Base-by-base conservation (phyloP, 2,113 vertebrate genomes). In the Poicephalus meyeri region DNA sequence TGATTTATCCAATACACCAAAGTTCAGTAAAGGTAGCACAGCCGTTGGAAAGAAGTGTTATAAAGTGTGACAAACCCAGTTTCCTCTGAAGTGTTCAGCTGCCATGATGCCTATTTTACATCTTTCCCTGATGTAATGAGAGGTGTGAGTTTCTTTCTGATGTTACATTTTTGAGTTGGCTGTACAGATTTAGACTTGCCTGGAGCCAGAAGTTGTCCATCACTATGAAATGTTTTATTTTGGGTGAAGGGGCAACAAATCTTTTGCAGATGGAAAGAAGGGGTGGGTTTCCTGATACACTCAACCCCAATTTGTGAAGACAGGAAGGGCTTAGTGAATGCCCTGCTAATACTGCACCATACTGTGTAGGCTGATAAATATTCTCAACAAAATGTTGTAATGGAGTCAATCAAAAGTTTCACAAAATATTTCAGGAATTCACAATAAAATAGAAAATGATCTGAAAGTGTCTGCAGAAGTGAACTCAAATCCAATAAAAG, bases 31-130 rank as follows among this genome's bases (percentile, higher is more conserved):
- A 93, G 74, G 82, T 76, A 95, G 50, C 35, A 1, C 60, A 55
- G 80, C 88, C 79, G 74, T 83, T 8, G 4, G 64, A 71, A 24
- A 29, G 52, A 74, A 68, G 69, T 61, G 93, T 86, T 92, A 81
- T 39, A 71, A 93, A 84, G 61, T 86, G 76, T 95, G 94, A 96
- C 93, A 97, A 96, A 95, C 16, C 58, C 76, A 33, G 70, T 39
- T 86, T 69, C 80, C 95, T 94, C 91, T 74, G 79, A 66, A 86
- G 76, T 94, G 63, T 56, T 96, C 90, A 90, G 88, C 91, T 97
- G 93, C 96, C 95, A 93, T 53, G 14, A 42, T 89, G 94, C 66
- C 66, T 93, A 74, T 90, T 97, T 93, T 93, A 82, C 90, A 90
- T 89, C 77, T 70, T 74, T 5, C 81, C 93, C 81, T 94, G 96